Conservation (phyloP, 2,888 invertebrate species). For the Eudasyphora cyanicolor region DNA sequence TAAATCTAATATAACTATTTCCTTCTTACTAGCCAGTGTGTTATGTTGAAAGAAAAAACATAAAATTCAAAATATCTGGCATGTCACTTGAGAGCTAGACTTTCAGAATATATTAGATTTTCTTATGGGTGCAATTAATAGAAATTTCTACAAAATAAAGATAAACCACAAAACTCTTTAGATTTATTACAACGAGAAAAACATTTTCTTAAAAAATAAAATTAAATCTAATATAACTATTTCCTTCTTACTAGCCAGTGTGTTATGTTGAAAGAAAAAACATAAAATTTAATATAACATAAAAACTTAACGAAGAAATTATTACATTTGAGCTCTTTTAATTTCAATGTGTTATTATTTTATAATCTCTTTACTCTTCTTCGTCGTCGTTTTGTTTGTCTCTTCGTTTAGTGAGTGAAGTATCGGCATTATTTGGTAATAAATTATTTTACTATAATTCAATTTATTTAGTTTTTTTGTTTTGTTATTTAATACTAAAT, state of each 20-base stretch:
- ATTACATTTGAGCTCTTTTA: constrained; percentile 60
- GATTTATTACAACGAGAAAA: too few species aligned
- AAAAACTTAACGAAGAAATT: background rate
- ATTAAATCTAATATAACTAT: too few species aligned
- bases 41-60: background rate
- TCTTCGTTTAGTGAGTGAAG: constrained; percentile 33
- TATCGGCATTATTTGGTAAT: constrained; percentile 36
- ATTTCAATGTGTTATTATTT: constrained; percentile 34
- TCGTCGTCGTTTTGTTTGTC: constrained; percentile 37
- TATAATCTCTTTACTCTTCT: constrained; percentile 20
- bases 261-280: background rate
- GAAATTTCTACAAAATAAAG: too few species aligned
- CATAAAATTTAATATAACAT: background rate
- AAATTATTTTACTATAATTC: constrained; percentile 47
- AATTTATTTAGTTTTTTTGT: constrained; percentile 55
- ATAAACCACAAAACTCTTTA: too few species aligned
- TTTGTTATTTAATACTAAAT: constrained; percentile 19
- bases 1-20: too few species aligned
- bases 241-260: background rate
- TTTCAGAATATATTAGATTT: too few species aligned
- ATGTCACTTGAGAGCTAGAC: too few species aligned
- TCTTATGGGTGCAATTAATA: too few species aligned
- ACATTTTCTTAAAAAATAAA: background rate
- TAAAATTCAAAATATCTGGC: too few species aligned
- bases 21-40: background rate